Base-by-base conservation (phyloP, 1,140 invertebrate genomes). In the Neomicropteryx cornuta region DNA sequence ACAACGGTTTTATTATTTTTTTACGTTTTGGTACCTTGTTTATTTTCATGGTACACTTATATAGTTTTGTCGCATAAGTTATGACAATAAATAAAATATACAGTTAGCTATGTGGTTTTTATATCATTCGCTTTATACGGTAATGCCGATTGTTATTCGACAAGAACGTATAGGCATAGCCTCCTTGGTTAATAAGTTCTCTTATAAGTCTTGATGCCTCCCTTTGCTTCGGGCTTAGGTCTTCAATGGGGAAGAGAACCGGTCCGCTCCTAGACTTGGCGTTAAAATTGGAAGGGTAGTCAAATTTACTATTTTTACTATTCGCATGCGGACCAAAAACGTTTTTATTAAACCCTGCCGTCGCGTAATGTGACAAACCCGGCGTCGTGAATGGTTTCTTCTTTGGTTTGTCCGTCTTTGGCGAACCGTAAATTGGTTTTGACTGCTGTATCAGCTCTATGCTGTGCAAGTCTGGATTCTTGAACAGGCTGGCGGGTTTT, bases 361-460 rank as follows among this genome's bases (percentile, higher is more conserved):
- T 45, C 2, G 44, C 33, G 39, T 51, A 63, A 39, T 63, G 55
- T 36, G 58, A 58, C 16, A 63, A 42, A 1, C 59, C 60, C 1
- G 58, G 58, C n/a, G 60, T 62, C 3, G 47, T 37, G 48, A 60
- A 38, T 47, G 53, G 45, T 22, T 47, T 47, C 39, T 47, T 47
- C 19, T 44, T 47, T 3, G 31, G 40, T 37, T 36, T 41, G 22
- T 47, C 45, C 27, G 18, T 17, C 20, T 41, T 47, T 22, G 45
- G 45, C 16, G 33, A 37, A 17, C 45, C 45, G 27, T 44, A 47
- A 18, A 44, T 42, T 3, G 45, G 45, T 22, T 42, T 44, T 16
- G 45, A 42, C 16, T 34, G 35, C 30, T 35, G 27, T 22, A 41
- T n/a, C n/a, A n/a, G n/a, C n/a, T n/a, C n/a, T n/a, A n/a, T n/a